Evolutionary conservation across 1,140 invertebrate species (phyloP).

Genomic region (Drosophila guanche): DNA sequence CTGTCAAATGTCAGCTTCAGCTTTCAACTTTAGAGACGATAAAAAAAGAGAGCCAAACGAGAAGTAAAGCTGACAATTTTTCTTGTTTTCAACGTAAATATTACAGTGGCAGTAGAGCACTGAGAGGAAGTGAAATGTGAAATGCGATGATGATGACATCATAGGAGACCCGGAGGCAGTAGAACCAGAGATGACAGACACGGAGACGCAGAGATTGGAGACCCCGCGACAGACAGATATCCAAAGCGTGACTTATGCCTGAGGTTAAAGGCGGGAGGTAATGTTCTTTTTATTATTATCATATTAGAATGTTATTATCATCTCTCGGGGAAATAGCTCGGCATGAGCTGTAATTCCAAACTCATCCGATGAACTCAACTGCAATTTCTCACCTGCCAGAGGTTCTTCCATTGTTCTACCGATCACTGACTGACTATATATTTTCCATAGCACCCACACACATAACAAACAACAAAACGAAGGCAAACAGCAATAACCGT

Average conservation of each 20-base stretch:
- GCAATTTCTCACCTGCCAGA: conserved; percentile 3
- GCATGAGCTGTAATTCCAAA: conserved; percentile 11
- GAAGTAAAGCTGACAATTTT: conserved; percentile 13
- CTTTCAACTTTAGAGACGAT: conserved; percentile 43
- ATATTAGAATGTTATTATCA: conserved; percentile 16
- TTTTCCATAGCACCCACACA: conserved; percentile 5
- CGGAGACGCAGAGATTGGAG: neutral
- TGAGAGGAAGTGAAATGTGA: conserved; percentile 41
- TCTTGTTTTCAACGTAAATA: neutral
- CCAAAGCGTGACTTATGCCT: conserved; percentile 22
- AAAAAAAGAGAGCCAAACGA: conserved; percentile 23
- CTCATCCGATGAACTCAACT: neutral
- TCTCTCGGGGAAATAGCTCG: neutral
- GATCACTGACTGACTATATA: neutral
- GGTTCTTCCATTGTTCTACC: conserved; percentile 19
- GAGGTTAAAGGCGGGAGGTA: conserved; percentile 13
- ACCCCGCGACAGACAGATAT: neutral
- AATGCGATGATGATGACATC: conserved; percentile 54
- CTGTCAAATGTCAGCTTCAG: conserved; percentile 60
- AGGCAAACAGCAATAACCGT: conserved; percentile 9
- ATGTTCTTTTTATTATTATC: conserved; percentile 4
- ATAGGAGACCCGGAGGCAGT: conserved; percentile 10
- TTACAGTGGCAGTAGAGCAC: neutral
- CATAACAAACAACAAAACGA: conserved; percentile 14
- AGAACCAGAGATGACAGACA: conserved; percentile 1